phyloP scores from a whole-genome alignment of 2,113 vertebrate genomes.

The Pteropus alecto region DNA sequence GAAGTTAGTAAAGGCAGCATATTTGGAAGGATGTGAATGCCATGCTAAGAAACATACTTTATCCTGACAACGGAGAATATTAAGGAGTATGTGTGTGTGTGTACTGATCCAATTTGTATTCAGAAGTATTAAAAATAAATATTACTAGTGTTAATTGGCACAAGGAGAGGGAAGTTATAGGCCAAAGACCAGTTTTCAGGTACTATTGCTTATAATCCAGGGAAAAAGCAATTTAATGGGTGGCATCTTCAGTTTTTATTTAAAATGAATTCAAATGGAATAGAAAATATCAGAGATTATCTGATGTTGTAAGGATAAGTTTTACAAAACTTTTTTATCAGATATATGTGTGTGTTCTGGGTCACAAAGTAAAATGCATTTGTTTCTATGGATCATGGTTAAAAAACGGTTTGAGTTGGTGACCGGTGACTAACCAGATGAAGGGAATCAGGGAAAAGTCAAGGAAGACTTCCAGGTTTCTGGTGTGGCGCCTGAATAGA shows the following conservation, averaged over 20 bases:
- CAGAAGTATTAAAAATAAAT: neutral
- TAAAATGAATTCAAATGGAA: slow-evolving; percentile 42
- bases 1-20: neutral
- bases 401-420: neutral
- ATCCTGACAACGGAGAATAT: neutral
- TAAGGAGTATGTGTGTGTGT: neutral
- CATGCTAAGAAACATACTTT: neutral
- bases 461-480: neutral
- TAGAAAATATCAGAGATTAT: neutral
- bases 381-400: neutral
- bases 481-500: neutral
- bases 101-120: neutral
- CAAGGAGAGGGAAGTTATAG: neutral
- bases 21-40: neutral
- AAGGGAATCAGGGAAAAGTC: neutral
- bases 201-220: neutral
- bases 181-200: neutral
- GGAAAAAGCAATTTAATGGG: neutral
- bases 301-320: neutral
- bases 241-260: neutral
- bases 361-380: slow-evolving; percentile 8
- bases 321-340: slow-evolving; percentile 7
- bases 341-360: neutral
- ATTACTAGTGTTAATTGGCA: neutral
- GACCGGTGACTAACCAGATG: neutral